Percentiles rank a stretch among this genome's conserved stretches.
Evolutionary conservation across 2,113 vertebrate species (phyloP).

Genomic region (Rhadina sibilatrix): DNA sequence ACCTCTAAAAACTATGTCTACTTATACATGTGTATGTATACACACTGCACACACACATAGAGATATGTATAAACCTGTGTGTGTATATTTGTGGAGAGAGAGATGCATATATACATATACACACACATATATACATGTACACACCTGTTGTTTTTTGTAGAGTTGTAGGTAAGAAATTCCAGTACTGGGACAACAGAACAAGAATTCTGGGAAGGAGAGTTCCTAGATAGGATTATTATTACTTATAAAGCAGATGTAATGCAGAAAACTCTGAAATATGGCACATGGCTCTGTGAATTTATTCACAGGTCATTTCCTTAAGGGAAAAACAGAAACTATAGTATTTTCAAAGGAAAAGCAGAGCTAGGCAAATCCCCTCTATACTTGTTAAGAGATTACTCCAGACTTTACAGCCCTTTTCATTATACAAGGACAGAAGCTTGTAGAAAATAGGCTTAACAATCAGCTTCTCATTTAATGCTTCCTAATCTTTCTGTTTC

Average conservation of each 20-base stretch:
- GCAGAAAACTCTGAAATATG: not conserved
- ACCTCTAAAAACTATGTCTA: not conserved
- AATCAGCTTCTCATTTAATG: not conserved
- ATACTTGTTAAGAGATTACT: not conserved
- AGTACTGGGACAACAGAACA: not conserved
- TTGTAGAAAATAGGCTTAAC: not conserved
- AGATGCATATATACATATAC: fast-evolving
- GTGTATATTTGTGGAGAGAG: not conserved
- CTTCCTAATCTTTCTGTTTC: not conserved
- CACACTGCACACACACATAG: not conserved
- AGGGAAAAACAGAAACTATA: not conserved
- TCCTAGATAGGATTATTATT: not conserved
- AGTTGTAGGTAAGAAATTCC: not conserved
- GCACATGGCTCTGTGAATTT: not conserved
- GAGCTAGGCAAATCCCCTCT: not conserved
- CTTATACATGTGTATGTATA: not conserved
- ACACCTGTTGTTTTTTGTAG: not conserved
- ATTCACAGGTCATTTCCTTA: not conserved
- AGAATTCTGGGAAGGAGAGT: not conserved
- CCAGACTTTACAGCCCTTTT: not conserved
- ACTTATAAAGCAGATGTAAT: not conserved
- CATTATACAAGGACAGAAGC: not conserved
- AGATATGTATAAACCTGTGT: not conserved
- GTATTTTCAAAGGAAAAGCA: not conserved
- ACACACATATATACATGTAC: not conserved